A percentile compares a stretch with the other conserved stretches of the same genome.
These are phyloP conservation scores for Lerema accius DNA, from an alignment of 1,140 invertebrate species.

Conservation along the genomic window DNA sequence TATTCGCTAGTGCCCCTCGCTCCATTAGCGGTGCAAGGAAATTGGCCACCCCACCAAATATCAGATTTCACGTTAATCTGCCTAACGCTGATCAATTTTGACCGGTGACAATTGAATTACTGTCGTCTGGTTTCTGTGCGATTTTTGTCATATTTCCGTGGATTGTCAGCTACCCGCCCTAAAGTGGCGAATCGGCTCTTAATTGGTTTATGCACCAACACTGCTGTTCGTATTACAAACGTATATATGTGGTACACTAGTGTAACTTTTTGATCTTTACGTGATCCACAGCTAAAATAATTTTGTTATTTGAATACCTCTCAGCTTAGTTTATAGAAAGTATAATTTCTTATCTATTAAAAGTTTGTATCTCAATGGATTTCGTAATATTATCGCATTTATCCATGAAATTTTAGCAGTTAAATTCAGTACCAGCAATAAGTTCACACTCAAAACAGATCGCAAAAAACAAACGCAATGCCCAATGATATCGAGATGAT, in stretches of 20 bases:
- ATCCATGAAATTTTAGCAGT: too few relatives aligned
- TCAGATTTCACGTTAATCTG: slow-evolving; percentile 78
- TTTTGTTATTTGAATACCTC: too few relatives aligned
- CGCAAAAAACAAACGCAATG: background rate
- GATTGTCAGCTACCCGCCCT: slow-evolving; percentile 37
- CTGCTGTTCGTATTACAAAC: background rate
- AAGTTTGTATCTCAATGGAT: too few relatives aligned
- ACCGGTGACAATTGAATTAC: slow-evolving; percentile 77
- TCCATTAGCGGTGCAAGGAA: slow-evolving; percentile 69
- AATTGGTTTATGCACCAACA: slow-evolving; percentile 16
- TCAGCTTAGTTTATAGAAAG: too few relatives aligned
- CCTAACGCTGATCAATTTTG: slow-evolving; percentile 74
- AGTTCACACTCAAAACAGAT: too few relatives aligned
- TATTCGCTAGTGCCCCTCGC: slow-evolving; percentile 47
- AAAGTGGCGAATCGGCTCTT: slow-evolving; percentile 12
- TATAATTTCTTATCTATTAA: too few relatives aligned
- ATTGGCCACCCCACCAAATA: slow-evolving; percentile 76
- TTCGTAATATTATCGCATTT: too few relatives aligned
- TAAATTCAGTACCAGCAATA: too few relatives aligned
- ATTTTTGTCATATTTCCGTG: slow-evolving; percentile 76
- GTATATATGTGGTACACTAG: background rate
- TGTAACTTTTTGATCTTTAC: too few relatives aligned
- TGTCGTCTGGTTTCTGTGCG: slow-evolving; percentile 69
- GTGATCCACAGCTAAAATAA: too few relatives aligned
- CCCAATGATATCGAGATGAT: slow-evolving; percentile 4